These are phyloP conservation scores for Ornithoptera alexandrae DNA, from an alignment of 2,888 invertebrate genomes.

Conservation along the genomic window DNA sequence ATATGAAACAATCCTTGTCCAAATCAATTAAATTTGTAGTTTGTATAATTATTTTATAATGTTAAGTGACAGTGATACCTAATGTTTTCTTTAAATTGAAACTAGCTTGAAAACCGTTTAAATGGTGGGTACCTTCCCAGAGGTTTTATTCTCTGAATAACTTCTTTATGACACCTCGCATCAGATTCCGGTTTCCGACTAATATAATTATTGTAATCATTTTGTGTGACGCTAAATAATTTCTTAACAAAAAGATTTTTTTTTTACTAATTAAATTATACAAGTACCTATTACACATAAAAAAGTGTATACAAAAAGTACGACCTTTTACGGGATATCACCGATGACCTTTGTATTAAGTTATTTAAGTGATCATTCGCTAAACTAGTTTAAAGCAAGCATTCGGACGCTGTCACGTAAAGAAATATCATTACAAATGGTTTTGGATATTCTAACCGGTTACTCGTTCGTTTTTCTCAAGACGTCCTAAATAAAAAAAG, in stretches of 20 bases:
- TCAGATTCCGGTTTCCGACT: neutral
- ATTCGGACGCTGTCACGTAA: conserved; percentile 9
- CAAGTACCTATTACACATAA: neutral
- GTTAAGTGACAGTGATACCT: too few species aligned
- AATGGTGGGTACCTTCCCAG: too few species aligned
- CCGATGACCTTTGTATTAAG: conserved; percentile 7
- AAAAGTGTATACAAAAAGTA: neutral
- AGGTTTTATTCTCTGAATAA: neutral
- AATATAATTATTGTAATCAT: neutral
- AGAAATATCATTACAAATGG: conserved; percentile 19
- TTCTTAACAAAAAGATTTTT: neutral
- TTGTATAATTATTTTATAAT: too few species aligned
- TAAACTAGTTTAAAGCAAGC: conserved; percentile 15
- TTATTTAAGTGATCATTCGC: conserved; percentile 4
- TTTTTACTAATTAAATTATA: neutral
- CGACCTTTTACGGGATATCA: conserved; percentile 16
- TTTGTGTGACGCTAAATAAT: neutral
- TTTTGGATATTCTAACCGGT: conserved; percentile 22
- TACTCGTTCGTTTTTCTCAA: conserved; percentile 6
- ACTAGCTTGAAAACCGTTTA: too few species aligned
- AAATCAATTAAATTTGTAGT: too few species aligned
- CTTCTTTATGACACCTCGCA: neutral
- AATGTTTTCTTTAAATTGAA: too few species aligned
- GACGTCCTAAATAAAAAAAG: neutral
- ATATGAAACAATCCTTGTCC: too few species aligned